Base-by-base conservation (phyloP, 2,797 vertebrate genomes). In the Argya squamiceps region DNA sequence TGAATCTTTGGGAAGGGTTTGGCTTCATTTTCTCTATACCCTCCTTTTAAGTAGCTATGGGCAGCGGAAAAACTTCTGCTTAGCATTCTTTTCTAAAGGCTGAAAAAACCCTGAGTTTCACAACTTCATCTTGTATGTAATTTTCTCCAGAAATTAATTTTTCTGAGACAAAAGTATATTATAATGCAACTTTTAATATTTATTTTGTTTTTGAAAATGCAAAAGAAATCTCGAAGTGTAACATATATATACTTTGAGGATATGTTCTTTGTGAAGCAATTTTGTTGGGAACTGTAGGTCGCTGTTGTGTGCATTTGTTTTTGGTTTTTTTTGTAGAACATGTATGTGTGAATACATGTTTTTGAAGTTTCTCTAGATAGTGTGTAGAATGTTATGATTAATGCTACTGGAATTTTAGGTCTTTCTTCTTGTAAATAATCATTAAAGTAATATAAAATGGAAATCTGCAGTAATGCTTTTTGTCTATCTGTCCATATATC, bases 71-170 rank as follows among this genome's bases (percentile, higher is more conserved):
- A 84, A 63, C 19, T 8, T 69, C 44, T 89, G 53, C 15, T 82
- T 78, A 44, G 2, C 0, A 0, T 74, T 41, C 17, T 62, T 24
- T 82, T 59, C 16, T 63, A 74, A 77, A 80, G 49, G 47, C 23
- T 89, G 68, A 71, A 59, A 52, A 16, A 0, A 1, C 2, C 10
- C 11, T 0, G 0, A 24, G 12, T 46, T 78, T 59, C 39, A 36
- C 26, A 65, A 12, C 11, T 32, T 91, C 34, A 30, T 59, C 43
- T 65, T 49, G 4, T 44, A 21, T 34, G 8, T 47, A 2, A 27
- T 92, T 83, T 93, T 89, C 21, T 88, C 16, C 32, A 87, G 39
- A 69, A 84, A 39, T 44, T 62, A 1, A 59, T 63, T 88, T 49
- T 70, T 90, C 59, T 70, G 37, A 76, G 34, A 49, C 12, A 67